phyloP scores from a whole-genome alignment of 64 coral and sea anemone genomes.

The Montipora sp. region DNA sequence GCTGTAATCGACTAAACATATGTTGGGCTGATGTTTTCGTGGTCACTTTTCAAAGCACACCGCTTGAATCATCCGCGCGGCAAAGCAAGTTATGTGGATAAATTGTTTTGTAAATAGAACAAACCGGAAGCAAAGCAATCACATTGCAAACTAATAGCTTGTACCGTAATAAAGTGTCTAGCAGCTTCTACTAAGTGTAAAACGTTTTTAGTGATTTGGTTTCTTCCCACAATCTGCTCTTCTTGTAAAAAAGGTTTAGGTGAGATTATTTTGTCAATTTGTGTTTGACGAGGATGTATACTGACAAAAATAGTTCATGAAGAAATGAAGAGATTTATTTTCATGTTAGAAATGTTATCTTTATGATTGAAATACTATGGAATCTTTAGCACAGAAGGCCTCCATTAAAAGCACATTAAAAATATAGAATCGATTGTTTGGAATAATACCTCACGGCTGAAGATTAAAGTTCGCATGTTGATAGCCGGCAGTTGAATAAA shows the following conservation, averaged over 20 bases:
- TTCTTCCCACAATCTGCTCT: not conserved
- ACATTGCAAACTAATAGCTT: not conserved
- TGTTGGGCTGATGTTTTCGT: slow-evolving; percentile 1
- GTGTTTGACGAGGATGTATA: not conserved
- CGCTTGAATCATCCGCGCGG: slow-evolving; percentile 8
- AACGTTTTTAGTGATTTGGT: not conserved
- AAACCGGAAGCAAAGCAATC: not conserved
- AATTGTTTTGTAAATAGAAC: slow-evolving; percentile 17
- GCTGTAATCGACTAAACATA: slow-evolving; percentile 16
- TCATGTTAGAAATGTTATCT: slow-evolving; percentile 35
- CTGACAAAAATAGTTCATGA: not conserved
- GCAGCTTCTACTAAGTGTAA: not conserved
- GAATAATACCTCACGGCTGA: not conserved
- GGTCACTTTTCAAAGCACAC: slow-evolving; percentile 27
- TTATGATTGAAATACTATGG: slow-evolving; percentile 1
- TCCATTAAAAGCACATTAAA: slow-evolving; percentile 46
- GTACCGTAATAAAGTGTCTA: not conserved
- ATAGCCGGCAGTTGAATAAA: too few relatives aligned
- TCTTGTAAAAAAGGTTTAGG: not conserved
- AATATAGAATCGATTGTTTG: not conserved
- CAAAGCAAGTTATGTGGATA: slow-evolving; percentile 7
- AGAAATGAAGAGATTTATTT: not conserved
- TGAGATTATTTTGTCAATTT: not conserved
- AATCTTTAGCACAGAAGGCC: slow-evolving; percentile 22
- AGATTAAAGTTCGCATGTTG: not conserved